Base-by-base conservation (phyloP, 2,888 invertebrate genomes). In the Baronia brevicornis region DNA sequence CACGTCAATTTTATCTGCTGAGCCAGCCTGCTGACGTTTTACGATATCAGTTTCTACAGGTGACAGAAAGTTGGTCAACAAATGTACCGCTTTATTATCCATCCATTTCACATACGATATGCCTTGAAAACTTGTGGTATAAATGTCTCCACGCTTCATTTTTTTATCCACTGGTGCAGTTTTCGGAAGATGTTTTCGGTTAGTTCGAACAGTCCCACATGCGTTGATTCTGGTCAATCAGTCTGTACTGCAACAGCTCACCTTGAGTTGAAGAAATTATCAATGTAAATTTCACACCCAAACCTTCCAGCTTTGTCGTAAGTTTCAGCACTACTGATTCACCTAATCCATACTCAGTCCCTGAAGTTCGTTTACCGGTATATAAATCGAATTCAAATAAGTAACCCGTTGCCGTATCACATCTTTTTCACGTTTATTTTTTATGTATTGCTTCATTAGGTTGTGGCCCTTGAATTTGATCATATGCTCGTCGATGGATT, bases 1-100 rank as follows among this genome's bases (percentile, higher is more conserved):
- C 4, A 56, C 38, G 8, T 43, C 28, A 11, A 47, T 36, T 33
- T 47, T 51, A 20, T 41, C 25, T 18, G 43, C 42, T 8, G 33
- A 28, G 10, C 30, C 28, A 26, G 45, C 45, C 25, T 45, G 38
- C 39, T 48, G 50, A 15, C 50, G 38, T 22, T 41, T 34, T 31
- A 39, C 47, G 31, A 32, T 35, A 32, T 49, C 40, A n/a, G 35
- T 33, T 21, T 35, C 29, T 21, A 49, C 45, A 17, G 42, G 39
- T 4, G 54, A 54, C 19, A 48, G 31, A 43, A 48, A 53, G 38
- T 51, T 58, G 12, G 56, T 52, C 30, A 51, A 47, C 19, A 56
- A 23, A 31, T 37, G 39, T n/a, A 57, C 52, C 1, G 42, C 39
- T 36, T 48, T 51, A 34, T 53, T 59, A 33, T 56, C 52, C 33